These are phyloP conservation scores for Plectropomus leopardus DNA, from an alignment of 2,113 vertebrate species.

Conservation along the genomic window DNA sequence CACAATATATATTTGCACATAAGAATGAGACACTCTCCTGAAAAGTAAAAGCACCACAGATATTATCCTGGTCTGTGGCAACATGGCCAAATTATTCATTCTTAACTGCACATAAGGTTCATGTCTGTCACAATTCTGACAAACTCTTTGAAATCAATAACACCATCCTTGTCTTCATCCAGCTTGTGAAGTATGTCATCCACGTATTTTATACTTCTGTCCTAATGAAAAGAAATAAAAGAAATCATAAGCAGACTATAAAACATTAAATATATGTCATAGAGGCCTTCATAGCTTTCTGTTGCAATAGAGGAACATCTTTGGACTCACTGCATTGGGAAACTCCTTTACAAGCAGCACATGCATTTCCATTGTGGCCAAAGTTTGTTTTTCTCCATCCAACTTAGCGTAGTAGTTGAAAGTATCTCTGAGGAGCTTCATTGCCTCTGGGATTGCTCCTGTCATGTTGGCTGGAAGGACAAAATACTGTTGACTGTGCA, in stretches of 20 bases:
- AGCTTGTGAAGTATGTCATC: slow-evolving; percentile 49
- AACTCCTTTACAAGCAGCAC: slow-evolving; percentile 85
- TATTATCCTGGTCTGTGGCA: too few relatives aligned
- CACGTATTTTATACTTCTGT: accelerated
- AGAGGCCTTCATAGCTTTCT: neutral
- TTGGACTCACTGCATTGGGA: slow-evolving; percentile 76
- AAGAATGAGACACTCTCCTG: neutral
- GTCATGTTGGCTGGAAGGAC: slow-evolving; percentile 58
- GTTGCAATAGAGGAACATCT: neutral
- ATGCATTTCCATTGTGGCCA: slow-evolving; percentile 89
- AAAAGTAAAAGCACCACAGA: too few relatives aligned
- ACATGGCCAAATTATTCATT: too few relatives aligned
- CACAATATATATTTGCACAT: too few relatives aligned
- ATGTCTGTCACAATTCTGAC: slow-evolving; percentile 39
- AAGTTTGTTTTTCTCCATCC: slow-evolving; percentile 85
- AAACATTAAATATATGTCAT: neutral
- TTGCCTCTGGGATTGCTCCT: slow-evolving; percentile 74
- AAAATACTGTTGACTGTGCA: neutral
- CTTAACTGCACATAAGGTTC: neutral
- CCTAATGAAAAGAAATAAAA: slow-evolving; percentile 1
- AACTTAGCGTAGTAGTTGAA: slow-evolving; percentile 90
- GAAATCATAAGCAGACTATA: neutral
- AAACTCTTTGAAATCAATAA: slow-evolving; percentile 74
- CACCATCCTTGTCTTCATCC: slow-evolving; percentile 55
- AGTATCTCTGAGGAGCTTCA: slow-evolving; percentile 79